Conservation (phyloP, 2,113 vertebrate genomes). For the Lonchura striata region DNA sequence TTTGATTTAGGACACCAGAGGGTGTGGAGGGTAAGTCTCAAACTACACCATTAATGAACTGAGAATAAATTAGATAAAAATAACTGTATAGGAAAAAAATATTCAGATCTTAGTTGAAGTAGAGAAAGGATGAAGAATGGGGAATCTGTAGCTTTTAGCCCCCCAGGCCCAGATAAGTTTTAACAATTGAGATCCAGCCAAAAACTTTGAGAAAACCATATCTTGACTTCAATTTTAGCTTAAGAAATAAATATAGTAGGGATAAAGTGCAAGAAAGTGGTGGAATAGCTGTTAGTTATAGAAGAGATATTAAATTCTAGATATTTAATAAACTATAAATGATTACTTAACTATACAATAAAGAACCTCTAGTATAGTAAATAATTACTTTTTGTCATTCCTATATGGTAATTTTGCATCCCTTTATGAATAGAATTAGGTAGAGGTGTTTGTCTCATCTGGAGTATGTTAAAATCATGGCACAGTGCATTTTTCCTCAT, state of each 20-base stretch:
- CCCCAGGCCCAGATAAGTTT: not conserved
- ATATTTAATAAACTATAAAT: not conserved
- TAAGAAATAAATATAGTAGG: not conserved
- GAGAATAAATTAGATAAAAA: not conserved
- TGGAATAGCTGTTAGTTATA: not conserved
- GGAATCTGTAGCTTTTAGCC: not conserved
- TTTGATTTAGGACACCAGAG: not conserved
- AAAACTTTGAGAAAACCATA: not conserved
- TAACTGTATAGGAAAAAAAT: not conserved
- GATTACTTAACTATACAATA: not conserved
- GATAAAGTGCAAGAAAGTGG: not conserved
- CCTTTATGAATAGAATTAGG: not conserved
- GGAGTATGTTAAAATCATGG: not conserved
- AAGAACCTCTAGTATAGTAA: not conserved
- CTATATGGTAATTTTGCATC: not conserved
- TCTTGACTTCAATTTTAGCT: not conserved
- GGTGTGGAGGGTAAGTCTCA: fast-evolving
- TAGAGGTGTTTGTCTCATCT: not conserved
- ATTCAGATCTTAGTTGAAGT: not conserved
- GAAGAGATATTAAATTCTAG: not conserved
- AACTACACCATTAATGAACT: not conserved
- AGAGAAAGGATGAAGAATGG: not conserved
- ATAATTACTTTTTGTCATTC: not conserved
- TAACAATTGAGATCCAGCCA: not conserved
- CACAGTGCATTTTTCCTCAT: not conserved